A percentile compares a stretch with the other conserved stretches of the same genome.
Evolutionary conservation across 1,140 invertebrate species (phyloP).

Genomic region (Lepidotrigona ventralis): DNA sequence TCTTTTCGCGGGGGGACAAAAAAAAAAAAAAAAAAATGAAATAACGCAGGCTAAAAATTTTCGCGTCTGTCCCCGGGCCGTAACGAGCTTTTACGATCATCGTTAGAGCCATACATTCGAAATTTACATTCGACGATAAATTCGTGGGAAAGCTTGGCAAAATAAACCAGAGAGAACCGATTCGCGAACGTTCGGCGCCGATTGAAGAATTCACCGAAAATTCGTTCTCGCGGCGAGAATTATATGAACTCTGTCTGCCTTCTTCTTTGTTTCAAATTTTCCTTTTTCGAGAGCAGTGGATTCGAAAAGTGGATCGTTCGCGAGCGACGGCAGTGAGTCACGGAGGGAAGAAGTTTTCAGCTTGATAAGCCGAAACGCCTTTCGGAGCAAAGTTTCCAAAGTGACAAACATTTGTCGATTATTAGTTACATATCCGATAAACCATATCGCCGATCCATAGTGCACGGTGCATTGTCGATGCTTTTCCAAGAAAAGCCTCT

Average conservation of each 20-base stretch:
- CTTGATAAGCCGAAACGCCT: constrained; percentile 11
- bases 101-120: not conserved
- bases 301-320: not conserved
- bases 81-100: not conserved
- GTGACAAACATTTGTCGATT: constrained; percentile 48
- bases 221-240: not conserved
- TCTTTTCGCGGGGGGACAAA: not conserved
- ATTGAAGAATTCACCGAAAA: not conserved
- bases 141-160: not conserved
- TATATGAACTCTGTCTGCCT: not conserved
- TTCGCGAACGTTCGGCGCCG: not conserved
- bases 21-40: not conserved
- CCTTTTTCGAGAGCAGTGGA: no score
- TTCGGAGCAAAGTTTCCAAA: constrained; percentile 41
- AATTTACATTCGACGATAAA: constrained; percentile 8
- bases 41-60: not conserved
- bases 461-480: constrained; percentile 21
- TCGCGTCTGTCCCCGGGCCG: not conserved
- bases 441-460: constrained; percentile 53
- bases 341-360: not conserved
- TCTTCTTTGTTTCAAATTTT: not conserved
- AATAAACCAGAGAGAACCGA: no score
- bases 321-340: constrained; percentile 7
- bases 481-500: not conserved
- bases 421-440: constrained; percentile 35